Base-by-base conservation (phyloP, 2,797 vertebrate species). In the Podarcis lilfordi region DNA sequence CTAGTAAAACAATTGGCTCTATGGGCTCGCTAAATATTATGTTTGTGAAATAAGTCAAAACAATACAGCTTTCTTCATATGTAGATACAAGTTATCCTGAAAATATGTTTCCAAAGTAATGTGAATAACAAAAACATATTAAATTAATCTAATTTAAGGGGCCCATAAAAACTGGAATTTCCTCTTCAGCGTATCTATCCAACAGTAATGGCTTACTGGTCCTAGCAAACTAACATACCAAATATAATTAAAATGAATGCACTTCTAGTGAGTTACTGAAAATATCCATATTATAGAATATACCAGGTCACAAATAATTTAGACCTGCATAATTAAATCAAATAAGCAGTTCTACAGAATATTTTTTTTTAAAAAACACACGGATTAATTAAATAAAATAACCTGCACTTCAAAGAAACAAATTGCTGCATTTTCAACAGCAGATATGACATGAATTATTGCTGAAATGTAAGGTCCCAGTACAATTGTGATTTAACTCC, bases 381-480 rank as follows among this genome's bases (percentile, higher is more conserved):
- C 29, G 27, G 59, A 32, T 77, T 76, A 68, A 69, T 79, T 84
- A 59, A 76, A 75, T 82, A 45, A 88, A 69, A 19, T 55, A 25
- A 72, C 1, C n/a, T 55, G 55, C 64, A 50, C 45, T 88, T 83
- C 32, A 71, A 82, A 69, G n/a, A 75, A 89, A 80, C 45, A 79
- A 69, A 79, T 84, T 80, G 40, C 4, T 27, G 66, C 45, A 11
- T 15, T 80, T 40, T 84, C 45, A 64, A 85, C 21, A 43, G 11
- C 35, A 40, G 7, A 64, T 45, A 64, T 23, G 55, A 13, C 66
- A 84, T 72, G 32, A 61, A 50, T 80, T 74, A 66, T 43, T 8
- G 25, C 13, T 80, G 40, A 80, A 85, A 80, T 7, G 8, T 72
- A 55, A 78, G 5, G 25, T 64, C 25, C 64, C 68, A 40, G 13